phyloP scores from a whole-genome alignment of 2,113 vertebrate species.

The Scalopus aquaticus region DNA sequence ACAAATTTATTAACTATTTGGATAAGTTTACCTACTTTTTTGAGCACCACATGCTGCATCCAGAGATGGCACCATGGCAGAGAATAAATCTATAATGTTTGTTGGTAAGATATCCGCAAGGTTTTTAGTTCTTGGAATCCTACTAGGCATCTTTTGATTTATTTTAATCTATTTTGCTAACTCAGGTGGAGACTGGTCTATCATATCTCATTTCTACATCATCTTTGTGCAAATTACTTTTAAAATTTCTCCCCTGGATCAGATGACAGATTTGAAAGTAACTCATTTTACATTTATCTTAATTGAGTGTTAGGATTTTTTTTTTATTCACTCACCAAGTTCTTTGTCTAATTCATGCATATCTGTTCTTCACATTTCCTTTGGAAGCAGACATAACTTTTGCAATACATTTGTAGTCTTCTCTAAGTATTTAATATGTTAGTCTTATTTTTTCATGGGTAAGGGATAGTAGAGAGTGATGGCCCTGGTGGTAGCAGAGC shows the following conservation, averaged over 20 bases:
- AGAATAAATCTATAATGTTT: not conserved
- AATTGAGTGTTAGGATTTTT: not conserved
- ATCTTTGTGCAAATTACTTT: not conserved
- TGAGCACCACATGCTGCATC: not conserved
- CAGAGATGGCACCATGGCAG: not conserved
- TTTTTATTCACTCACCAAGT: not conserved
- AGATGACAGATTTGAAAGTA: not conserved
- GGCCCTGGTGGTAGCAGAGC: not conserved
- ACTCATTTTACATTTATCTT: not conserved
- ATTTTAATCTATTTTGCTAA: slow-evolving; percentile 19
- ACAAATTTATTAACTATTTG: not conserved
- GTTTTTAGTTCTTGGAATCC: not conserved
- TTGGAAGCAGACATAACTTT: not conserved
- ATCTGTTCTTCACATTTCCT: not conserved
- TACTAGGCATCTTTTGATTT: not conserved
- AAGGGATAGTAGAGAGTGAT: not conserved
- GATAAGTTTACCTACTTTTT: not conserved
- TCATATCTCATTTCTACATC: not conserved
- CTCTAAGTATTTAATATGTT: not conserved
- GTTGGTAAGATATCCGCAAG: not conserved
- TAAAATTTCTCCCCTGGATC: not conserved
- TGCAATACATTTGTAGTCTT: not conserved
- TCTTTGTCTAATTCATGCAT: not conserved
- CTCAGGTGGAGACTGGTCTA: not conserved
- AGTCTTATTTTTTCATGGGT: not conserved